Conservation (phyloP, 2,113 vertebrate genomes). For the Gila orcuttii region DNA sequence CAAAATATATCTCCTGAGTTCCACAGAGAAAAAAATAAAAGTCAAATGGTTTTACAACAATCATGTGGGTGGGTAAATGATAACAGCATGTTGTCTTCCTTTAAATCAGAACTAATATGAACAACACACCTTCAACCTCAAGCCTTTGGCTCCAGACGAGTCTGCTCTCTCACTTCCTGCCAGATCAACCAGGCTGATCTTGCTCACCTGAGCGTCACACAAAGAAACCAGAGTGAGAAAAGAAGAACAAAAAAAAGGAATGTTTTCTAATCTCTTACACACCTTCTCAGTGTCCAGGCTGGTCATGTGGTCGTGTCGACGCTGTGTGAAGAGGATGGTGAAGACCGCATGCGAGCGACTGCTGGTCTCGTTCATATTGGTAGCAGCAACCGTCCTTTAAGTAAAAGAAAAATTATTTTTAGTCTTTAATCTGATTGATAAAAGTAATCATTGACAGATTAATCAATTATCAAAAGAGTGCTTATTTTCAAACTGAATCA, state of each 20-base stretch:
- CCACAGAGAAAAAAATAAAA: not conserved
- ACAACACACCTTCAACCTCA: constrained; percentile 82
- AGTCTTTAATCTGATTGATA: too few species aligned
- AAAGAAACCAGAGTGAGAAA: not conserved
- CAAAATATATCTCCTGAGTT: too few species aligned
- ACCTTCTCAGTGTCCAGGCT: constrained; percentile 89
- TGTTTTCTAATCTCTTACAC: not conserved
- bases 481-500: not conserved
- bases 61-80: not conserved
- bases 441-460: too few species aligned
- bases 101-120: not conserved
- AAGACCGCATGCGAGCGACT: constrained; percentile 90
- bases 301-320: constrained; percentile 83
- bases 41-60: not conserved
- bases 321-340: constrained; percentile 91
- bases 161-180: constrained; percentile 89
- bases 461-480: too few species aligned
- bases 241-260: too few species aligned
- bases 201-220: constrained; percentile 80
- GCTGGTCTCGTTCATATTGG: constrained; percentile 93
- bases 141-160: constrained; percentile 87
- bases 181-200: constrained; percentile 91
- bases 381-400: constrained; percentile 86
- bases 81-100: not conserved
- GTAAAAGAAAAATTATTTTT: not conserved